Base-by-base conservation (phyloP, 2,888 invertebrate genomes). In the Volucella zonaria region DNA sequence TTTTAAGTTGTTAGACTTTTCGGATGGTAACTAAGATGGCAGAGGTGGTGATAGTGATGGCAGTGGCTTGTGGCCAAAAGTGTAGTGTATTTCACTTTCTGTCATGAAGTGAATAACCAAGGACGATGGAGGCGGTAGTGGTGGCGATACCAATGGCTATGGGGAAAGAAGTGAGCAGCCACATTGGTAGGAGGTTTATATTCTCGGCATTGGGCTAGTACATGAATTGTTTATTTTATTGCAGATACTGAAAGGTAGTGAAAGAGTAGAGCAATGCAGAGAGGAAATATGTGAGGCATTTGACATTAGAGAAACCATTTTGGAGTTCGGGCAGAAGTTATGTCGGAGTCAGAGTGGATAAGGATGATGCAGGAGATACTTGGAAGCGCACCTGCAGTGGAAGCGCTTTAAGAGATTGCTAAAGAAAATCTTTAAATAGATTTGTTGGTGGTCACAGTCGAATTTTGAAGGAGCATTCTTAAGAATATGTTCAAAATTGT, bases 151-250 rank as follows among this genome's bases (percentile, higher is more conserved):
- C 42, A 15, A 54, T 59, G 59, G 73, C 52, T 43, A 47, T 47
- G 66, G 64, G 23, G 38, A 54, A 54, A 52, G 10, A 61, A 61
- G 67, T 62, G 56, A 67, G 67, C 73, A 56, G 68, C 56, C 68
- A 73, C 78, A 77, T 71, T 82, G 82, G 82, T 77, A 66, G 78
- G 82, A 61, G 82, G 81, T 43, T 12, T 56, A 18, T 8, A n/a
- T 58, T 61, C 67, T 56, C 8, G 45, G 51, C 3, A n/a, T 38
- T 61, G 42, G 9, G 11, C 4, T 54, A 54, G 43, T 42, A 68
- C 58, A 78, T 82, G 78, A 73, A 82, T 78, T 82, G 82, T 82
- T 73, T 82, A 82, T 78, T 78, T 78, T 78, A 78, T 67, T 73
- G 73, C 61, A 76, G 42, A 43, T 67, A 67, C 47, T 74, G 40